Evolutionary conservation across 2,888 invertebrate genomes (phyloP).

Genomic region (Yponomeuta evonymella): DNA sequence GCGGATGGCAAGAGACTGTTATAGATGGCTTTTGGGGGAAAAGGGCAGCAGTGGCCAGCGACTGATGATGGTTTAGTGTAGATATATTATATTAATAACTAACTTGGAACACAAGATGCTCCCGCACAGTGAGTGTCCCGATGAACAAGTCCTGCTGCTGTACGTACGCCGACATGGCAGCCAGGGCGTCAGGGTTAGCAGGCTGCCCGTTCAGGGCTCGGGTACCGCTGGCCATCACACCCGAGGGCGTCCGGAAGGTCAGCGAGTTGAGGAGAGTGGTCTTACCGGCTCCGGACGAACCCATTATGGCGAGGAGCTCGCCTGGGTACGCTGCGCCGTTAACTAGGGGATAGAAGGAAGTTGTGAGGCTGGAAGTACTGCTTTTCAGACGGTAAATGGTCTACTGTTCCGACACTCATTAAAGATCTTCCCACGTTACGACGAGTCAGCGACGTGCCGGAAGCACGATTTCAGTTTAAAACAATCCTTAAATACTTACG

Average conservation of each 20-base stretch:
- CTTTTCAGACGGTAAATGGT: no score
- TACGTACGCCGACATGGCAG: slow-evolving; percentile 91
- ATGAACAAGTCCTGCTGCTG: slow-evolving; percentile 97
- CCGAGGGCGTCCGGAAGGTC: slow-evolving; percentile 85
- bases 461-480: no score
- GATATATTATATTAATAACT: background rate
- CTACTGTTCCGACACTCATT: no score
- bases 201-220: slow-evolving; percentile 85
- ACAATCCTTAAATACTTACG: no score
- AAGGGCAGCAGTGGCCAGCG: no score
- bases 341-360: slow-evolving; percentile 63
- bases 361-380: background rate
- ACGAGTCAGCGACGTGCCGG: no score
- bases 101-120: slow-evolving; percentile 92
- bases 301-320: slow-evolving; percentile 91
- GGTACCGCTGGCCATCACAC: slow-evolving; percentile 78
- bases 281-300: slow-evolving; percentile 95
- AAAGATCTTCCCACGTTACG: no score
- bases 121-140: slow-evolving; percentile 90
- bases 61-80: no score
- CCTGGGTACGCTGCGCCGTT: slow-evolving; percentile 90
- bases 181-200: slow-evolving; percentile 82
- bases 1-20: no score
- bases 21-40: no score
- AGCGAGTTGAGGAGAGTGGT: slow-evolving; percentile 94